Evolutionary conservation across 37 sponge, comb jelly and placozoan species (phyloP), one percentile per base, ranked within the genome.

Genomic region (Ianthella basta): DNA sequence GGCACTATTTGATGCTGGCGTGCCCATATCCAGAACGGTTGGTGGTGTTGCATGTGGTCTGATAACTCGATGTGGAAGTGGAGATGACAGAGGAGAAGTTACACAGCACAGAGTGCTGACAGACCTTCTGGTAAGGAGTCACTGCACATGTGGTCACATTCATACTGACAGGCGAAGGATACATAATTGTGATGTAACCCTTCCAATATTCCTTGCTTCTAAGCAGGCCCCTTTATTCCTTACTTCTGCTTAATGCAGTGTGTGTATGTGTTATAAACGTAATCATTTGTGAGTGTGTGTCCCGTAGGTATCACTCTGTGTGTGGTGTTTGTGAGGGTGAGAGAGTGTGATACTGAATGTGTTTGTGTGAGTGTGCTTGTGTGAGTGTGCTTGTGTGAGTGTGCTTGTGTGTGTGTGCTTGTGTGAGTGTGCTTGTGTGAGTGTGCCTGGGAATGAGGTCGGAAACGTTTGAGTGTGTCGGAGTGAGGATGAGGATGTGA

Each of bases 41-140:
- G 96, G 91, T 23, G 96, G 96, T 0, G 96, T 95, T 59, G 96
- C 96, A 29, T 85, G 86, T 85, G 96, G 96, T 24, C 88, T 95
- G 53, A 60, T 92, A 35, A 50, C 75, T 13, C 56, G 75, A 30
- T 67, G 39, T 15, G 63, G 63, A 15, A 69, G 60, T 8, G 27
- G 20, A 4, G 56, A 60, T 32, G 85, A 79, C 0, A 79, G 44
- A 29, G 60, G 77, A 33, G 79, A 85, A 0, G 14, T 79, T n/a
- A 36, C 12, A 23, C 18, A 89, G 33, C 85, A 91, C 68, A 44
- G 80, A 67, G 86, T 94, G 21, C n/a, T 94, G 64, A 86, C 89
- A 0, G 94, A 94, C 74, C 70, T 94, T 12, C 24, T 59, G 25
- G 94, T 93, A 67, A 50, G n/a, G 89, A 37, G 23, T 56, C 14